phyloP scores from a whole-genome alignment of 2,113 vertebrate genomes.

The Anser cygnoides region DNA sequence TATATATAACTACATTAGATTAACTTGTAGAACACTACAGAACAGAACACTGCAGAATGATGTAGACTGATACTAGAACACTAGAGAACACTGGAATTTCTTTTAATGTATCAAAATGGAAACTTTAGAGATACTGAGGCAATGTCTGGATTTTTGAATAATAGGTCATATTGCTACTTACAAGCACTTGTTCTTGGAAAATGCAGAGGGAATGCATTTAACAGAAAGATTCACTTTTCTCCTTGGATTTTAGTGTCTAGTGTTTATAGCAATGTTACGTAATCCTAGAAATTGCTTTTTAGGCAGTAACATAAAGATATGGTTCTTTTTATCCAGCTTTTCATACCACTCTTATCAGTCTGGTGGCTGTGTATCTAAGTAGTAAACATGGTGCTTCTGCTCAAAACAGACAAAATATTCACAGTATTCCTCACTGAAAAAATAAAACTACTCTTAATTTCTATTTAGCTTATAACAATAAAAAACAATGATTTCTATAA shows the following conservation, averaged over 20 bases:
- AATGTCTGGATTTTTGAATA: not conserved
- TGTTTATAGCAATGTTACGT: not conserved
- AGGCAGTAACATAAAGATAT: not conserved
- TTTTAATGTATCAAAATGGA: not conserved
- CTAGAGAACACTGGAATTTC: not conserved
- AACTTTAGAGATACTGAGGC: not conserved
- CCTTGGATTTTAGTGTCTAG: not conserved
- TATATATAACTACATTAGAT: not conserved
- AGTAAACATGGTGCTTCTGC: not conserved
- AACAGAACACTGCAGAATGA: too few species aligned
- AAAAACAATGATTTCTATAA: not conserved
- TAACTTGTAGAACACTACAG: not conserved
- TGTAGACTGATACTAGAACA: too few species aligned
- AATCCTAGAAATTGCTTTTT: not conserved
- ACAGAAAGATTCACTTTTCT: not conserved
- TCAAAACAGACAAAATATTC: not conserved
- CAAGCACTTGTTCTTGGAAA: not conserved
- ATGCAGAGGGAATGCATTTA: not conserved
- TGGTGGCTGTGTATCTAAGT: not conserved
- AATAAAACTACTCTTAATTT: not conserved
- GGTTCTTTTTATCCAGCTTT: not conserved
- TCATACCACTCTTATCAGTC: not conserved
- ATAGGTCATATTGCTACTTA: rapidly evolving
- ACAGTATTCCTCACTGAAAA: not conserved
- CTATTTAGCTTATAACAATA: not conserved